phyloP scores from a whole-genome alignment of 1,140 invertebrate genomes.

The Popillia japonica region DNA sequence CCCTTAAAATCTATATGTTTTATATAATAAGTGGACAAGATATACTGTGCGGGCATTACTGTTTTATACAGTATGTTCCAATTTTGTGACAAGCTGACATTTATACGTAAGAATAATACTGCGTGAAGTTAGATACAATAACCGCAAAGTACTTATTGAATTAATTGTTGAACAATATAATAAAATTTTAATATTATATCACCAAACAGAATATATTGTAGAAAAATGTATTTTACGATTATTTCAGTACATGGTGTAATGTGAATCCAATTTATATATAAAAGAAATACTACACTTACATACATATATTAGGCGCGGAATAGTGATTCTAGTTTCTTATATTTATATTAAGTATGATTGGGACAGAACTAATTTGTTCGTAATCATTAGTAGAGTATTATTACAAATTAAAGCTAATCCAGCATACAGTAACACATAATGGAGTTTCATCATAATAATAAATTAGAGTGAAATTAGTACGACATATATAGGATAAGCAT shows the following conservation, averaged over 20 bases:
- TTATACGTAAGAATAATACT: neutral
- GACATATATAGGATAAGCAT: neutral
- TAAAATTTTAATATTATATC: too few species aligned
- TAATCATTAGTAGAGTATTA: neutral
- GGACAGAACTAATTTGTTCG: neutral
- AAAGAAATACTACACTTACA: too few species aligned
- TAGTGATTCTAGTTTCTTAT: too few species aligned
- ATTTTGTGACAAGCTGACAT: constrained; percentile 29
- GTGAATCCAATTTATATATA: too few species aligned
- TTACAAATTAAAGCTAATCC: constrained; percentile 45
- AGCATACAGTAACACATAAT: constrained; percentile 36
- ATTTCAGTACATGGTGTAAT: too few species aligned
- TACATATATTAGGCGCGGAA: too few species aligned
- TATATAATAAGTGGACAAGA: constrained; percentile 52
- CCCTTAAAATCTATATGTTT: constrained; percentile 41
- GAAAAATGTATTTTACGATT: too few species aligned
- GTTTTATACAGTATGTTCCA: constrained; percentile 33
- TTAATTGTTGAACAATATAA: too few species aligned
- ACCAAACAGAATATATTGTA: too few species aligned
- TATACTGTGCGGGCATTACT: constrained; percentile 55
- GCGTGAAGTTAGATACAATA: too few species aligned
- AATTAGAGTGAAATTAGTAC: neutral
- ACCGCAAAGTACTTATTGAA: too few species aligned
- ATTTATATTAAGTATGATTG: neutral
- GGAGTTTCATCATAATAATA: neutral